Percentiles rank a stretch among this genome's conserved stretches.
Evolutionary conservation across 2,113 vertebrate genomes (phyloP).

Genomic region (Strix aluco): DNA sequence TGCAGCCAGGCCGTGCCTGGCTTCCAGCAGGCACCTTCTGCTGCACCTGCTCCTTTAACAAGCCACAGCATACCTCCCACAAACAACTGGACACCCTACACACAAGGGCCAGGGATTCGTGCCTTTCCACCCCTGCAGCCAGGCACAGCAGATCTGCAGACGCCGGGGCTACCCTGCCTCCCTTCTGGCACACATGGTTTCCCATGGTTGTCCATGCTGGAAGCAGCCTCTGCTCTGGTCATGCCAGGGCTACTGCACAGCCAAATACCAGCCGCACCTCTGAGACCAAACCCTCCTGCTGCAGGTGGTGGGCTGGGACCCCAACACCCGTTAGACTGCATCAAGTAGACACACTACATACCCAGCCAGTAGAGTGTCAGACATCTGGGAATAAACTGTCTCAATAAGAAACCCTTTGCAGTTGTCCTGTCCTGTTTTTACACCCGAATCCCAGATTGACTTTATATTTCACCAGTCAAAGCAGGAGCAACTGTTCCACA

Average conservation of each 20-base stretch:
- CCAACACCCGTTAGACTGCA: no score
- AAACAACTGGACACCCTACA: not conserved
- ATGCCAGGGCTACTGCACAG: accelerated
- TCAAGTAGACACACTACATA: not conserved
- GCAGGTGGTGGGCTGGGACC: accelerated
- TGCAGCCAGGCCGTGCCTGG: not conserved
- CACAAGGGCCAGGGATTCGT: not conserved
- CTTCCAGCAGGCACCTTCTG: not conserved
- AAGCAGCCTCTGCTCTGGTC: not conserved
- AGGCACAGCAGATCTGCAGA: not conserved
- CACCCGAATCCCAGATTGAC: accelerated
- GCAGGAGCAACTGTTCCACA: not conserved
- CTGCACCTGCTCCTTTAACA: not conserved
- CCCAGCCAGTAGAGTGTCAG: not conserved
- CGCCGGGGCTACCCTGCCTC: not conserved
- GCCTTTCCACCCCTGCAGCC: accelerated
- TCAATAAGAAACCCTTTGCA: not conserved
- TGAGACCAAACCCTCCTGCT: not conserved
- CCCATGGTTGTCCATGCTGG: not conserved
- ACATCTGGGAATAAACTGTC: not conserved
- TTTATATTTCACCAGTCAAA: not conserved
- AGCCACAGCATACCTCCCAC: not conserved
- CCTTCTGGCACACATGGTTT: not conserved
- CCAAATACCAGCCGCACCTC: not conserved
- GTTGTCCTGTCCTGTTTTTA: not conserved